These are phyloP conservation scores for Malaclemys terrapin DNA, from an alignment of 2,113 vertebrate genomes.

Conservation along the genomic window DNA sequence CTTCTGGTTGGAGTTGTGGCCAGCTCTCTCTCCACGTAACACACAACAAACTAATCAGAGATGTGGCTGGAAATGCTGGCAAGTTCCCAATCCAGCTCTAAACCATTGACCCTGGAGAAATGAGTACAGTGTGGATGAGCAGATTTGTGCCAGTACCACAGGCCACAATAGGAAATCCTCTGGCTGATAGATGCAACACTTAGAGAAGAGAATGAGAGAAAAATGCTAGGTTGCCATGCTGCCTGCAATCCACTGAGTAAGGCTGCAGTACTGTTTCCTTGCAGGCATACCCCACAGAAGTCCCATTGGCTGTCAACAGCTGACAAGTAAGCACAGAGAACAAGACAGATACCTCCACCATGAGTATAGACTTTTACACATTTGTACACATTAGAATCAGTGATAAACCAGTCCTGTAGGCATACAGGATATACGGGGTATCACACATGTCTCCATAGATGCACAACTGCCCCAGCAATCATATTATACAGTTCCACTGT, in stretches of 20 bases:
- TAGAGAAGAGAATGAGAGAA: background rate
- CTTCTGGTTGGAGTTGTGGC: background rate
- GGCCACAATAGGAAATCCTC: background rate
- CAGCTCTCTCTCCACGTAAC: background rate
- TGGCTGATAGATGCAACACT: background rate
- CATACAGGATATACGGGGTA: background rate
- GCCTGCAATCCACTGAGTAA: background rate
- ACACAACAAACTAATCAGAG: fast-evolving
- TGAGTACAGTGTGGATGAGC: background rate
- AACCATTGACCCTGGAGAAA: background rate
- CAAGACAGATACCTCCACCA: background rate
- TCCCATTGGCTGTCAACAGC: background rate
- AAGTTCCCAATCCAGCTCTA: background rate
- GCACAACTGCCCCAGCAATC: fast-evolving
- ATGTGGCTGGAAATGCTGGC: fast-evolving
- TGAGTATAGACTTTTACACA: fast-evolving
- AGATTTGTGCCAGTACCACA: background rate
- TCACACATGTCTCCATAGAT: fast-evolving
- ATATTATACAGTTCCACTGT: fast-evolving
- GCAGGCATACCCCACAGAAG: background rate
- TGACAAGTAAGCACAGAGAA: background rate
- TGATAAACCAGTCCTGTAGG: too few species aligned
- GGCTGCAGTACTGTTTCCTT: background rate
- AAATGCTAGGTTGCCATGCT: background rate
- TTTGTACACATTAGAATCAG: fast-evolving